phyloP scores from a whole-genome alignment of 2,113 vertebrate species.

The Mobula hypostoma region DNA sequence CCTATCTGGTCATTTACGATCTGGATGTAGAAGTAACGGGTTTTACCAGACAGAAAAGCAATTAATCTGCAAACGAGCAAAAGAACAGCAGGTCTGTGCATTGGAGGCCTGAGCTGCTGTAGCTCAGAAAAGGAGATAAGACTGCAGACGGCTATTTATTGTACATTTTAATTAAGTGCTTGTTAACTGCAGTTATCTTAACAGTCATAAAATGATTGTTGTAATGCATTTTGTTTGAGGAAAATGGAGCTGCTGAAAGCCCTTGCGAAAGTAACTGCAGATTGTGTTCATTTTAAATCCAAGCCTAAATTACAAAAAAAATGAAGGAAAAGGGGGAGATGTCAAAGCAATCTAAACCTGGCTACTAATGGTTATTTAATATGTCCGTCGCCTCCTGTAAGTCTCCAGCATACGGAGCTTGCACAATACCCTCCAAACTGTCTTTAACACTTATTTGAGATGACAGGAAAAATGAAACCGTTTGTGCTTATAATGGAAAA shows the following conservation, averaged over 20 bases:
- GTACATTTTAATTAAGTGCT: conserved; percentile 99
- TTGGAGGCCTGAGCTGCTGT: conserved; percentile 79
- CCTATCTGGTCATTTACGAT: conserved; percentile 99
- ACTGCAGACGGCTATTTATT: conserved; percentile 96
- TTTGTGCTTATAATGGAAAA: conserved; percentile 99
- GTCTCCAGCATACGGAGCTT: conserved; percentile 93
- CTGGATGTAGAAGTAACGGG: conserved; percentile 86
- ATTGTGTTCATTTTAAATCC: conserved; percentile 99
- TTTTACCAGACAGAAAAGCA: conserved; percentile 95
- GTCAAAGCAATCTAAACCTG: conserved; percentile 85
- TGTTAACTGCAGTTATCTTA: conserved; percentile 99
- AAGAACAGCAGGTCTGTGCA: conserved; percentile 89
- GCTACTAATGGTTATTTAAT: conserved; percentile 99
- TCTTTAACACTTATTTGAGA: conserved; percentile 99
- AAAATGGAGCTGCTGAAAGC: conserved; percentile 71
- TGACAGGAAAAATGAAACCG: conserved; percentile 99
- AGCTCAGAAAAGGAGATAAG: conserved; percentile 91
- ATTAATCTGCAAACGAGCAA: conserved; percentile 99
- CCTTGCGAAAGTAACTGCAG: conserved; percentile 87
- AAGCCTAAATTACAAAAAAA: conserved; percentile 91
- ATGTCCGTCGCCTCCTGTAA: conserved; percentile 98
- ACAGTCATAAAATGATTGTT: conserved; percentile 99
- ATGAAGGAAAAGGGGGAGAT: conserved; percentile 58
- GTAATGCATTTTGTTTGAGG: conserved; percentile 98
- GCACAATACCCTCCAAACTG: conserved; percentile 98